Evolutionary conservation across 1,140 invertebrate genomes (phyloP).

Genomic region (Drosophila arizonae): DNA sequence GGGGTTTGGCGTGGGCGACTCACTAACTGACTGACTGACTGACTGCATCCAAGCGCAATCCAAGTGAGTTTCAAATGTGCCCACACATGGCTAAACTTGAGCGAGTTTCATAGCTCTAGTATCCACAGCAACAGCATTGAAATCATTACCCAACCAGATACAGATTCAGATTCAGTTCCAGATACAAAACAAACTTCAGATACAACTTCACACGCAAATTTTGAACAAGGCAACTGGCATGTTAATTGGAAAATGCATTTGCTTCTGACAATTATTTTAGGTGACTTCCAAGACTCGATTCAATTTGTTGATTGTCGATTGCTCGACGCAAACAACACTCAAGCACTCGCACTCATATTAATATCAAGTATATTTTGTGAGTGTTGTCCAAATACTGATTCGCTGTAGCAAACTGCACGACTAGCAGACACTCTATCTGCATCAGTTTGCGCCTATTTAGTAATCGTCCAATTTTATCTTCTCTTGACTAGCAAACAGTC

Average conservation of each 20-base stretch:
- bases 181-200: slow-evolving; percentile 19
- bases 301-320: slow-evolving; percentile 45
- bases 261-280: slow-evolving; percentile 66
- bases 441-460: no score
- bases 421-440: no score
- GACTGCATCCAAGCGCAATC: slow-evolving; percentile 25
- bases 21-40: slow-evolving; percentile 10
- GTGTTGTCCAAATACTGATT: slow-evolving; percentile 9
- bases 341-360: slow-evolving; percentile 16
- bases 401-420: no score
- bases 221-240: slow-evolving; percentile 53
- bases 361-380: slow-evolving; percentile 9
- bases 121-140: slow-evolving; percentile 2
- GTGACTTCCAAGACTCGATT: slow-evolving; percentile 33
- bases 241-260: slow-evolving; percentile 74
- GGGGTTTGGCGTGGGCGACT: slow-evolving; percentile 31
- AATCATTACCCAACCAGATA: slow-evolving; percentile 45
- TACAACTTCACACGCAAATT: slow-evolving; percentile 15
- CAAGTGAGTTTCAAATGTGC: slow-evolving; percentile 53
- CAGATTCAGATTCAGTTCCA: slow-evolving; percentile 14
- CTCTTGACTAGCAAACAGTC: no score
- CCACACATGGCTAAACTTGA: slow-evolving; percentile 44
- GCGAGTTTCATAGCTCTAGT: slow-evolving; percentile 46
- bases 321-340: slow-evolving; percentile 27
- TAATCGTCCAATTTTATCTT: no score